Evolutionary conservation across 2,797 vertebrate genomes (phyloP).

Genomic region (Odontamblyopus lacepedii): DNA sequence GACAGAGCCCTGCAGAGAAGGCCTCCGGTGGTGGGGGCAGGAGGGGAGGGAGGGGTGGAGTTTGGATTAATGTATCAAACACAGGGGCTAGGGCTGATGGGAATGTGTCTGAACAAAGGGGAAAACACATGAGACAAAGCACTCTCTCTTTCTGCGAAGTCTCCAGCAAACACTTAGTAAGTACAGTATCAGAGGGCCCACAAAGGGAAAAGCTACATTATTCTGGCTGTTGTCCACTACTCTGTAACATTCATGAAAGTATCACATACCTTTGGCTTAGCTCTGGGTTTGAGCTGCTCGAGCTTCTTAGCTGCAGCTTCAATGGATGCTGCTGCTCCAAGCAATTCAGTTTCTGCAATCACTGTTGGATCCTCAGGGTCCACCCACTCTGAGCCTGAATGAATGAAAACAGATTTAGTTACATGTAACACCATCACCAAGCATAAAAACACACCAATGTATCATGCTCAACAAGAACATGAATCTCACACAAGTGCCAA

Average conservation of each 20-base stretch:
- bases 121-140: constrained; percentile 36
- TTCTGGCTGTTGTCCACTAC: not conserved
- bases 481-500: constrained; percentile 35
- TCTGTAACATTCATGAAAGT: constrained; percentile 1
- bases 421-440: constrained; percentile 4
- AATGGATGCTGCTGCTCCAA: constrained; percentile 96
- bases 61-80: constrained; percentile 15
- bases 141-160: constrained; percentile 19
- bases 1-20: constrained; percentile 98
- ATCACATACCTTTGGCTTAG: constrained; percentile 93
- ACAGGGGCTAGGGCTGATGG: constrained; percentile 4
- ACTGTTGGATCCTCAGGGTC: constrained; percentile 97
- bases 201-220: not conserved
- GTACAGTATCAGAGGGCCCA: not conserved
- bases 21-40: constrained; percentile 80
- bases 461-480: constrained; percentile 58
- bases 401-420: not conserved
- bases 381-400: constrained; percentile 93
- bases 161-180: constrained; percentile 16
- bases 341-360: constrained; percentile 93
- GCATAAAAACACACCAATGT: not conserved
- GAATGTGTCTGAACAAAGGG: constrained; percentile 18
- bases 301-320: constrained; percentile 98
- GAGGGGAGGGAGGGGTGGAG: constrained; percentile 53
- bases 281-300: constrained; percentile 96